phyloP scores from a whole-genome alignment of 2,113 vertebrate species.

The Alethe diademata region DNA sequence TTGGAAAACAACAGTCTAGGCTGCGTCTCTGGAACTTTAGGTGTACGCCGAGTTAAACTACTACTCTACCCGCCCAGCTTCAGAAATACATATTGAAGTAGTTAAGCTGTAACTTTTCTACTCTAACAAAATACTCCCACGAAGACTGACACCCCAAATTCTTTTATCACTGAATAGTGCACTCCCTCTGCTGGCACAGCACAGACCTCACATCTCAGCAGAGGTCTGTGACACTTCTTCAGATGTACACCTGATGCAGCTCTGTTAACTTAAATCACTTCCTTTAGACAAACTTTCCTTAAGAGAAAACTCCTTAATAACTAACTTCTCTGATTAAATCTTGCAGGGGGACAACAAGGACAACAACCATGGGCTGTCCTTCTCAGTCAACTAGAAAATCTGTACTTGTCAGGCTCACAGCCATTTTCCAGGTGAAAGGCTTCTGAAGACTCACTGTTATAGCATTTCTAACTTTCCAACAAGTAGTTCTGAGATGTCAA shows the following conservation, averaged over 20 bases:
- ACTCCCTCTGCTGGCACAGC: slow-evolving; percentile 62
- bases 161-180: background rate
- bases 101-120: background rate
- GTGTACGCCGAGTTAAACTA: background rate
- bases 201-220: background rate
- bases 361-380: background rate
- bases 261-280: background rate
- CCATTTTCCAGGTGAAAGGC: background rate
- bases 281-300: background rate
- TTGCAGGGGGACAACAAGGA: background rate
- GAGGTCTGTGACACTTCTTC: background rate
- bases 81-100: background rate
- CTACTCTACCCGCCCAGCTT: background rate
- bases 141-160: background rate
- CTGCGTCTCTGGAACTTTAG: background rate
- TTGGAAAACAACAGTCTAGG: background rate
- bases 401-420: background rate
- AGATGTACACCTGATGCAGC: background rate
- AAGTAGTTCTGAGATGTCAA: background rate
- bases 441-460: background rate
- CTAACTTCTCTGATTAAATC: background rate
- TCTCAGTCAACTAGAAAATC: accelerated
- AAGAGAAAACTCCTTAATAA: background rate
- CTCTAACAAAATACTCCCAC: background rate
- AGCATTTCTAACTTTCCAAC: background rate